Conservation (phyloP, 2,113 vertebrate species). For the Colaptes auratus region DNA sequence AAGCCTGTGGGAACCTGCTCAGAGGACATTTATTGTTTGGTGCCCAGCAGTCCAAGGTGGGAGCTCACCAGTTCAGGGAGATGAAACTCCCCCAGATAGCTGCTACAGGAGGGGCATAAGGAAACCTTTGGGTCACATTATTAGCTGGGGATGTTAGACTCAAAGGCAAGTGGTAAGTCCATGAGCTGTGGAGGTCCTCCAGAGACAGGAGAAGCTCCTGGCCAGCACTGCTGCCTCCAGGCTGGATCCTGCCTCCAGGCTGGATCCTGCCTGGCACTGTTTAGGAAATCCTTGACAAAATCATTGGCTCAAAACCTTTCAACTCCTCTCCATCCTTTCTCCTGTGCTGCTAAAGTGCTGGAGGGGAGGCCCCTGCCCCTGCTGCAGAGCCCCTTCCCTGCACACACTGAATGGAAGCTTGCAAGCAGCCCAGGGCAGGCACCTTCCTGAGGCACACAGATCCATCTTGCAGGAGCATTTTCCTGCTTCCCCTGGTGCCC, state of each 20-base stretch:
- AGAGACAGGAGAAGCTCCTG: background rate
- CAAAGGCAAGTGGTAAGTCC: background rate
- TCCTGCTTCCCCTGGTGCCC: background rate
- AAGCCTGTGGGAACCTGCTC: too few species aligned
- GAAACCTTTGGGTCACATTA: too few species aligned
- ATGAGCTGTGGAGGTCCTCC: background rate
- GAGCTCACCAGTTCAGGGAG: too few species aligned
- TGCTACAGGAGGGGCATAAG: too few species aligned
- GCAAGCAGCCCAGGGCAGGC: fast-evolving
- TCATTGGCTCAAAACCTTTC: background rate
- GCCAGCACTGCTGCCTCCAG: background rate
- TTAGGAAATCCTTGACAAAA: background rate
- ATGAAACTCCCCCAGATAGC: too few species aligned
- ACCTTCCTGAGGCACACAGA: background rate
- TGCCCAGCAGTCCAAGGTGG: too few species aligned
- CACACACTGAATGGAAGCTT: background rate
- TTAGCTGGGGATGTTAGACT: background rate
- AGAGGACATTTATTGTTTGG: too few species aligned
- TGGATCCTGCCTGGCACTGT: background rate
- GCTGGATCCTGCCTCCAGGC: background rate
- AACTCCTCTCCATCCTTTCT: background rate
- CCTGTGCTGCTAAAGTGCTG: background rate
- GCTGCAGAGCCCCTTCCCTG: background rate
- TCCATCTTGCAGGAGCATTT: background rate
- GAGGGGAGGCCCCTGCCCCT: background rate